Conservation (phyloP, 2,888 invertebrate species). For the Drosophila fungiperda region DNA sequence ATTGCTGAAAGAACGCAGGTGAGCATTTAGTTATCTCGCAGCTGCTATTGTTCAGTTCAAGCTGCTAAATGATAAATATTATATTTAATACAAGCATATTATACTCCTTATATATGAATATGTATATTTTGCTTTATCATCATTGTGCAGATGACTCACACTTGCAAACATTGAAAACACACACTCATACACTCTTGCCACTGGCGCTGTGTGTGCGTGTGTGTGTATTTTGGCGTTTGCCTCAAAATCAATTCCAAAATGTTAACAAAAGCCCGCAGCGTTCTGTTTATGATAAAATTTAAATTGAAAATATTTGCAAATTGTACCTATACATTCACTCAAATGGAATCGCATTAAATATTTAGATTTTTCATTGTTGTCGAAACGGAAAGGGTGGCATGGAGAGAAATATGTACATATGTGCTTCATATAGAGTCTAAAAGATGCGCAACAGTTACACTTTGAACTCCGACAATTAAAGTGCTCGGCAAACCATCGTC, state of each 20-base stretch:
- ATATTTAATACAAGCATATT: background rate
- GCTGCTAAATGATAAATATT: constrained; percentile 11
- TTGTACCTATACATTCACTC: constrained; percentile 44
- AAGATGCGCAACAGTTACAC: constrained; percentile 62
- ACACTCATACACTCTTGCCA: background rate
- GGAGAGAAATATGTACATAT: background rate
- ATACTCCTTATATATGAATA: constrained; percentile 3
- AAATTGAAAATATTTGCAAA: constrained; percentile 70
- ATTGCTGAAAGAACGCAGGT: constrained; percentile 10
- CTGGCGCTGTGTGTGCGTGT: constrained; percentile 16
- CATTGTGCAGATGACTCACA: constrained; percentile 46
- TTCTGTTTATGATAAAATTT: constrained; percentile 66
- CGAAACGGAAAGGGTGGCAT: background rate
- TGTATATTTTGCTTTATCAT: constrained; percentile 52
- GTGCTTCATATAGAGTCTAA: background rate
- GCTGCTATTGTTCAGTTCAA: constrained; percentile 25
- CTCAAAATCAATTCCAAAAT: constrained; percentile 67
- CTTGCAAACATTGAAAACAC: constrained; percentile 1
- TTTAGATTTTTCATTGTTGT: constrained; percentile 60
- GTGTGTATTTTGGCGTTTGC: constrained; percentile 43
- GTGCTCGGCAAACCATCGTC: constrained; percentile 33
- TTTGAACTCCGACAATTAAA: constrained; percentile 72
- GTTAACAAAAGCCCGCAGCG: constrained; percentile 66
- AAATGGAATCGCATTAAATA: constrained; percentile 72
- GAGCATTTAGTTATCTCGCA: constrained; percentile 36